Conservation (phyloP, 1,140 invertebrate species). For the Drosophila trapezifrons region DNA sequence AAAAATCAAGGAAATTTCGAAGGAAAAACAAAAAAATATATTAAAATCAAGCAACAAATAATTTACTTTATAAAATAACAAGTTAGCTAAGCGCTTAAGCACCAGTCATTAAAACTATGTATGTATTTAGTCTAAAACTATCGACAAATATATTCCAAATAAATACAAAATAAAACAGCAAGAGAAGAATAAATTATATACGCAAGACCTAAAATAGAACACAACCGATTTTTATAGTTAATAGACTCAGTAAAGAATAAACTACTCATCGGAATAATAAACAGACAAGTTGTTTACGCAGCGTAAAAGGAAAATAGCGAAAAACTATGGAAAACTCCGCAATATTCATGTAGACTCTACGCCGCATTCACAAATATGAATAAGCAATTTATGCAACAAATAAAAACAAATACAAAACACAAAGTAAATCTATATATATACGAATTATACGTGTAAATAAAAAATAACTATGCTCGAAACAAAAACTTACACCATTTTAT, state of each 20-base stretch:
- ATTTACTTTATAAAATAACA: constrained; percentile 56
- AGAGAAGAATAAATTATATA: constrained; percentile 23
- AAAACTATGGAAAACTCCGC: constrained; percentile 61
- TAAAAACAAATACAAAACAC: constrained; percentile 50
- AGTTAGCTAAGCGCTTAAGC: constrained; percentile 67
- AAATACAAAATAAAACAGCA: constrained; percentile 33
- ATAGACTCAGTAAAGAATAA: constrained; percentile 58
- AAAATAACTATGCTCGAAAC: constrained; percentile 58
- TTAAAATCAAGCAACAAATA: constrained; percentile 18
- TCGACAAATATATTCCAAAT: constrained; percentile 55
- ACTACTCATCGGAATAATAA: constrained; percentile 65
- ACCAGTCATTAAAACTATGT: constrained; percentile 80
- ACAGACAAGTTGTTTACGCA: constrained; percentile 29
- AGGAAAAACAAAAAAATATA: constrained; percentile 17
- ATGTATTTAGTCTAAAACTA: constrained; percentile 68
- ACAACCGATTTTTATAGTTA: constrained; percentile 62
- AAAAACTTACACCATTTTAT: constrained; percentile 33
- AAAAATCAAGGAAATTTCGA: constrained; percentile 20
- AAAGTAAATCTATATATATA: constrained; percentile 45
- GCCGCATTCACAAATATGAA: constrained; percentile 69
- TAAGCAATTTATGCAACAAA: constrained; percentile 68
- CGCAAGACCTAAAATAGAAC: constrained; percentile 37
- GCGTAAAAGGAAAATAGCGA: constrained; percentile 46
- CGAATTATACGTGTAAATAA: constrained; percentile 73
- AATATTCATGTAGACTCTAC: constrained; percentile 62